Conservation (phyloP, 2,113 vertebrate species). For the Apeltes quadracus region DNA sequence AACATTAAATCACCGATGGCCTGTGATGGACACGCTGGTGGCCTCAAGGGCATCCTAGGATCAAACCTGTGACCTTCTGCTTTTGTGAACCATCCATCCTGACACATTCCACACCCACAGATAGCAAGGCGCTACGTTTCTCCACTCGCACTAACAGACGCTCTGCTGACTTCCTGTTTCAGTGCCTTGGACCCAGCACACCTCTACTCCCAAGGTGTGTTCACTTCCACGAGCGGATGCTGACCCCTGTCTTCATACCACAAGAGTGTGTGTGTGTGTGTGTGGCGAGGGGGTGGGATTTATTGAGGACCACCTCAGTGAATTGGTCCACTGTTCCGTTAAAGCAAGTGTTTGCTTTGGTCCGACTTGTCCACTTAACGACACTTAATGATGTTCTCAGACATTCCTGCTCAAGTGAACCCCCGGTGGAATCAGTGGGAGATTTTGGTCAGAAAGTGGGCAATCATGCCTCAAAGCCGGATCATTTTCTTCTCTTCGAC, state of each 20-base stretch:
- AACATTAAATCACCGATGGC: neutral
- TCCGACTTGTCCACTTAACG: neutral
- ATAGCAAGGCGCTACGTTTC: slow-evolving; percentile 20
- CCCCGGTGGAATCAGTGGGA: neutral
- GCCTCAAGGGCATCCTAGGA: slow-evolving; percentile 5
- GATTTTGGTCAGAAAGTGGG: neutral
- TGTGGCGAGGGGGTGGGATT: slow-evolving; percentile 7
- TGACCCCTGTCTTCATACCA: slow-evolving; percentile 19
- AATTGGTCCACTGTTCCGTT: slow-evolving; percentile 36
- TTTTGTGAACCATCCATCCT: slow-evolving; percentile 29
- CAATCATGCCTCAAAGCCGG: neutral
- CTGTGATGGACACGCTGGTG: neutral
- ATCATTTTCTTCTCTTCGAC: neutral
- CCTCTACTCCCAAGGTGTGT: slow-evolving; percentile 27
- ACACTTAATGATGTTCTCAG: neutral
- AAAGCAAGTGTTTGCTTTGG: slow-evolving; percentile 20
- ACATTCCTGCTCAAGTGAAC: neutral
- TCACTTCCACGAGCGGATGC: slow-evolving; percentile 22
- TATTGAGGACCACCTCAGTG: slow-evolving; percentile 55
- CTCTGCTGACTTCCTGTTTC: slow-evolving; percentile 33
- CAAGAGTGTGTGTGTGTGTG: slow-evolving; percentile 17
- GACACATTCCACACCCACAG: slow-evolving; percentile 45
- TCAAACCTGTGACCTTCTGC: slow-evolving; percentile 32
- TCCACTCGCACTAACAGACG: slow-evolving; percentile 31
- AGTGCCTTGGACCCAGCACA: slow-evolving; percentile 28